Conservation (phyloP, 2,797 vertebrate genomes). For the Myotis pilosus region DNA sequence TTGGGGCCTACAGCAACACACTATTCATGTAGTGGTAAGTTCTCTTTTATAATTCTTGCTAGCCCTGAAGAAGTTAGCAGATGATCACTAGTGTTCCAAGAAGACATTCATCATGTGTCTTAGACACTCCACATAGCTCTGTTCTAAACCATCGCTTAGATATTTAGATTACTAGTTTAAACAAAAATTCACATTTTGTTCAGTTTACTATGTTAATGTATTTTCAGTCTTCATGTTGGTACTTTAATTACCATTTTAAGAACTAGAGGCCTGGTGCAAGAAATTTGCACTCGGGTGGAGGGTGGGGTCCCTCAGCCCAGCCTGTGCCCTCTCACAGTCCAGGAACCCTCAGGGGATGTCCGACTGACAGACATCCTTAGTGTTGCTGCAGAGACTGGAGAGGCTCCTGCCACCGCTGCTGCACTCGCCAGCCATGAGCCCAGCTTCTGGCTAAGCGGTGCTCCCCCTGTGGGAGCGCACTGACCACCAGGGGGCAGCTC, state of each 20-base stretch:
- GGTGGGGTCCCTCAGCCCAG: too few relatives aligned
- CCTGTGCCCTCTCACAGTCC: too few relatives aligned
- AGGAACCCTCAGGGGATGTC: too few relatives aligned
- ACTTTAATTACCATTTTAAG: conserved; percentile 51
- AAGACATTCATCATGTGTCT: background rate
- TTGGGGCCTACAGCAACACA: conserved; percentile 97
- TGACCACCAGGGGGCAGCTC: too few relatives aligned
- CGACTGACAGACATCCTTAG: too few relatives aligned
- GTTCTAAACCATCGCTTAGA: background rate
- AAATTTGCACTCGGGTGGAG: too few relatives aligned
- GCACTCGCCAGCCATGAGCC: too few relatives aligned
- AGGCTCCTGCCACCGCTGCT: too few relatives aligned
- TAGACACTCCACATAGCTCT: conserved; percentile 18
- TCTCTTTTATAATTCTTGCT: conserved; percentile 82
- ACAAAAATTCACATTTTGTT: conserved; percentile 8
- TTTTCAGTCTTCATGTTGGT: background rate
- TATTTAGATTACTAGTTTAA: background rate
- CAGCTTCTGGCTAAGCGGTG: too few relatives aligned
- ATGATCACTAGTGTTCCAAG: conserved; percentile 57
- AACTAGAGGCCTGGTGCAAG: background rate
- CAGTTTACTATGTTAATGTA: conserved; percentile 21
- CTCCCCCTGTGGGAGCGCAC: too few relatives aligned
- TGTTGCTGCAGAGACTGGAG: too few relatives aligned
- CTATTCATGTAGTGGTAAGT: conserved; percentile 99
- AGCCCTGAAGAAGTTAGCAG: conserved; percentile 76